A percentile compares a stretch with the other conserved stretches of the same genome.
Evolutionary conservation across 1,140 invertebrate genomes (phyloP).

Genomic region (Meloidogyne chitwoodi): DNA sequence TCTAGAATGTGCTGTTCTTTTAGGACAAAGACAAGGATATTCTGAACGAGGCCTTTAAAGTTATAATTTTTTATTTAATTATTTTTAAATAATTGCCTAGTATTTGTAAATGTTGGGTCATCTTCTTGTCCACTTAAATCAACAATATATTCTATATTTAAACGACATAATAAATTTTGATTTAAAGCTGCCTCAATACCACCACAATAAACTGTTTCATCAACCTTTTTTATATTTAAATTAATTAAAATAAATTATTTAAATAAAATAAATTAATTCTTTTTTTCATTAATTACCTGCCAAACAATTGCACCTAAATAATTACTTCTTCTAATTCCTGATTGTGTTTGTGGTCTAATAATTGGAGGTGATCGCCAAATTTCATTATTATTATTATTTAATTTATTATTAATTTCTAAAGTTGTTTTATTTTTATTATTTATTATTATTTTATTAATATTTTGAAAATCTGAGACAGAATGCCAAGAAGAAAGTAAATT

Average conservation of each 20-base stretch:
- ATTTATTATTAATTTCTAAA: background rate
- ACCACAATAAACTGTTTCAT: constrained; percentile 44
- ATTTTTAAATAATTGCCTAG: background rate
- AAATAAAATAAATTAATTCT: background rate
- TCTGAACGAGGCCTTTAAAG: constrained; percentile 29
- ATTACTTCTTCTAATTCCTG: constrained; percentile 21
- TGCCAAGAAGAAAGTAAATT: constrained; percentile 13
- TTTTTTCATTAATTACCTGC: constrained; percentile 28
- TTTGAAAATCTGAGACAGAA: constrained; percentile 17
- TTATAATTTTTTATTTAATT: background rate
- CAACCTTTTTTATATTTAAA: constrained; percentile 27
- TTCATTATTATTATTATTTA: background rate
- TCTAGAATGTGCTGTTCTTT: constrained; percentile 44
- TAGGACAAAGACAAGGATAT: constrained; percentile 41
- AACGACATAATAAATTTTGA: constrained; percentile 39
- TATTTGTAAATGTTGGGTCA: constrained; percentile 18
- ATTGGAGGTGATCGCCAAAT: constrained; percentile 22
- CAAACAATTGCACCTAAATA: constrained; percentile 44
- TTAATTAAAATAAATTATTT: background rate
- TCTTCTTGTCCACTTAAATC: constrained; percentile 45
- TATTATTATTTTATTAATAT: background rate
- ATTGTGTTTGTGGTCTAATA: constrained; percentile 10
- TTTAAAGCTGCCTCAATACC: constrained; percentile 43
- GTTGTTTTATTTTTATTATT: background rate
- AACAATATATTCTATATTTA: constrained; percentile 48